These are phyloP conservation scores for Prionailurus viverrinus DNA, from an alignment of 2,113 vertebrate genomes.

Conservation along the genomic window DNA sequence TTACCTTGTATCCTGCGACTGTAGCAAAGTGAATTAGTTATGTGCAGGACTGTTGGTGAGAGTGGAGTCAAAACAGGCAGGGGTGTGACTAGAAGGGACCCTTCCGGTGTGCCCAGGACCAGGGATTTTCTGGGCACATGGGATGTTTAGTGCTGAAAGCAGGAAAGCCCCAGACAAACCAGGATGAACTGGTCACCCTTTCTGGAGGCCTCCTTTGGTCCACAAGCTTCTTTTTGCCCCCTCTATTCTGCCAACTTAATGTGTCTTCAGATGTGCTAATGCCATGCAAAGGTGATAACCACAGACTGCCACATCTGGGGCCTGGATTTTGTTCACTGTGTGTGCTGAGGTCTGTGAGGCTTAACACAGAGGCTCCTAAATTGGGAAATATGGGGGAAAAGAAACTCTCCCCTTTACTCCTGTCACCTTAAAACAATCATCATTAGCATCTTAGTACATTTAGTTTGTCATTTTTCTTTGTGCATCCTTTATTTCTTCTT, in stretches of 20 bases:
- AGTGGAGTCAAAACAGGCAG: neutral
- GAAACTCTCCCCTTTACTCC: neutral
- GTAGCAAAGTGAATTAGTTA: neutral
- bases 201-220: neutral
- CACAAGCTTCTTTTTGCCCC: neutral
- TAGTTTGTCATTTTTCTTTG: neutral
- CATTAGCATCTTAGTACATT: neutral
- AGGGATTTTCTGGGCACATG: neutral
- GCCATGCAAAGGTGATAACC: neutral
- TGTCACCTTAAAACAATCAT: neutral
- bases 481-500: neutral
- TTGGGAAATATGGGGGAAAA: neutral
- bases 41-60: neutral
- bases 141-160: neutral
- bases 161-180: neutral
- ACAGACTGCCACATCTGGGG: no score
- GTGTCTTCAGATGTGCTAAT: neutral
- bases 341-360: neutral
- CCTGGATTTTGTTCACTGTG: neutral
- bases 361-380: neutral
- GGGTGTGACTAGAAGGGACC: neutral
- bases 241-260: neutral
- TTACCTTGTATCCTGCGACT: neutral
- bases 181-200: neutral
- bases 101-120: neutral